Base-by-base conservation (phyloP, 2,797 vertebrate genomes). In the Gorsachius magnificus region DNA sequence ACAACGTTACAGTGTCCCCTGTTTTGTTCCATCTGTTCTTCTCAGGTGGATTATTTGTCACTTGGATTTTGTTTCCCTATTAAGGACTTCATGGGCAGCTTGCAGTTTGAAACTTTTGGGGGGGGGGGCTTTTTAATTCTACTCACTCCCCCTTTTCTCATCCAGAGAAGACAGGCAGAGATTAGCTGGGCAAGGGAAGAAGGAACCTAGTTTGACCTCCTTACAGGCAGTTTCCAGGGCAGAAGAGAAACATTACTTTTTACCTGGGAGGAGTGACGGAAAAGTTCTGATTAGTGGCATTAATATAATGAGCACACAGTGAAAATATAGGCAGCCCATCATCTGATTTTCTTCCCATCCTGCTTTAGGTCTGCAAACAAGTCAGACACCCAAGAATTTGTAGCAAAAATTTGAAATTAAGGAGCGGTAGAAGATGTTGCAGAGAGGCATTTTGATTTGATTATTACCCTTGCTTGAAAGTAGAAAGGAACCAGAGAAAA, bases 1-100 rank as follows among this genome's bases (percentile, higher is more conserved):
- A 19, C 19, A 58, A 46, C 83, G 64, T 35, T 82, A 16, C 61
- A 75, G 25, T 13, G 16, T 36, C 58, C 31, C 75, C 53, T 80
- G 79, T 29, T 90, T 61, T 86, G 25, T 56, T 79, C 82, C 71
- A 90, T 80, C 79, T 95, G 86, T 76, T 95, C 87, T 63, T 80
- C 58, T 43, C 77, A 61, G 58, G 17, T 48, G 13, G 57, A 19
- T 54, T 89, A n/a, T 45, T 69, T 83, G 7, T 33, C 31, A 26
- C n/a, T 66, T 53, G 26, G 53, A 79, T 82, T 90, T 90, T 80
- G 31, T 77, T 64, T 53, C n/a, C 83, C 18, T 85, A 11, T 68
- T 57, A 75, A 66, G 35, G 38, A 51, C 9, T 75, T 65, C 35
- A 10, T 6, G 20, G 64, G 22, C 28, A 80, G 22, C 17, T 53